These are phyloP conservation scores for Drosophila repletoides DNA, from an alignment of 1,140 invertebrate species.

Conservation along the genomic window DNA sequence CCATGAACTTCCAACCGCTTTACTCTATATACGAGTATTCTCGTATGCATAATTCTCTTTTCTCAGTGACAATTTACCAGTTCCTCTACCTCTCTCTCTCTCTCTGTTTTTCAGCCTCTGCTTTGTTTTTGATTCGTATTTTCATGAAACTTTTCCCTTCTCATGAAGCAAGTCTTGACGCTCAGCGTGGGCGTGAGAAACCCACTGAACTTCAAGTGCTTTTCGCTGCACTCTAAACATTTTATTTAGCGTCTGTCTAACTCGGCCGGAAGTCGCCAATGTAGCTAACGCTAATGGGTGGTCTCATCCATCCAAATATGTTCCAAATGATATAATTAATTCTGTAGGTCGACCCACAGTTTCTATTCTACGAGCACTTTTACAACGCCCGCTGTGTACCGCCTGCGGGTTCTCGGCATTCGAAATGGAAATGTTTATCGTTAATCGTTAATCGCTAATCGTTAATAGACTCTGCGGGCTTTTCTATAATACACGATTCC, in stretches of 20 bases:
- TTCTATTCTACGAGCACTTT: neutral
- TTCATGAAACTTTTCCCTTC: conserved; percentile 56
- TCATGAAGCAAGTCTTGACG: conserved; percentile 28
- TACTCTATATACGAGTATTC: too few species aligned
- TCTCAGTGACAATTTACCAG: neutral
- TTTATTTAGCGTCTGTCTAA: conserved; percentile 39
- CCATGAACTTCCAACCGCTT: conserved; percentile 68
- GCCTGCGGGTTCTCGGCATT: conserved; percentile 24
- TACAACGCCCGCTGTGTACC: conserved; percentile 44
- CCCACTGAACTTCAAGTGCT: conserved; percentile 63
- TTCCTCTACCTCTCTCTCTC: conserved; percentile 8
- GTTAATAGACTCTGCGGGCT: conserved; percentile 19
- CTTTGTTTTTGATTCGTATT: conserved; percentile 36
- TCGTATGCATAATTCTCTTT: conserved; percentile 48
- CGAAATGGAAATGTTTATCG: conserved; percentile 7
- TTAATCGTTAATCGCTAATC: conserved; percentile 18
- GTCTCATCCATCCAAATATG: neutral
- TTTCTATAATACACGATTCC: neutral
- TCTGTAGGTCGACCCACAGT: too few species aligned
- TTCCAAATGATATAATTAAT: conserved; percentile 33
- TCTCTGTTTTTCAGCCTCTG: neutral
- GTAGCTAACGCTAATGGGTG: conserved; percentile 33
- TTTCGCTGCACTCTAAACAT: conserved; percentile 31
- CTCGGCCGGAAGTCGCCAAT: conserved; percentile 58
- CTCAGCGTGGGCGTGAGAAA: conserved; percentile 75